Evolutionary conservation across 2,888 invertebrate species (phyloP).

Genomic region (Leuctra nigra): DNA sequence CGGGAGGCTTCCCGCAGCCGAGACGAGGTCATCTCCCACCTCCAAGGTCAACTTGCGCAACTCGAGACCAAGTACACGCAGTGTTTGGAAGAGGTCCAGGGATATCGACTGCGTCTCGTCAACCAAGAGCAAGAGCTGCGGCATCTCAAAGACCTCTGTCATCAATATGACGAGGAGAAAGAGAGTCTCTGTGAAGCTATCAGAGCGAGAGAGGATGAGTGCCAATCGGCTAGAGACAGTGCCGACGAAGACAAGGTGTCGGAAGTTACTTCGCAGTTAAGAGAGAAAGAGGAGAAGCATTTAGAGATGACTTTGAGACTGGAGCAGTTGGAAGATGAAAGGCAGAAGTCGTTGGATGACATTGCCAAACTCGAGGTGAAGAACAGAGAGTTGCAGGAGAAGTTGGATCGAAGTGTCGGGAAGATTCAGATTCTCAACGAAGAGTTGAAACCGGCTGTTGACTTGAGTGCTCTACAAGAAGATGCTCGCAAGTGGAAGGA

Average conservation of each 20-base stretch:
- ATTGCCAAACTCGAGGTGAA: conserved; percentile 24
- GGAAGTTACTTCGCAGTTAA: conserved; percentile 12
- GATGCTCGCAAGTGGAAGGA: conserved; percentile 33
- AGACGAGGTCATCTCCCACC: conserved; percentile 32
- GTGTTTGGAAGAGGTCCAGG: conserved; percentile 33
- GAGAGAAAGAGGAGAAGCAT: conserved; percentile 20
- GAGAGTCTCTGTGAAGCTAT: conserved; percentile 26
- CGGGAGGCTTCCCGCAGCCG: conserved; percentile 31
- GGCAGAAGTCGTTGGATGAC: conserved; percentile 27
- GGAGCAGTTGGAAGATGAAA: conserved; percentile 30
- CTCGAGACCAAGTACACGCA: conserved; percentile 33
- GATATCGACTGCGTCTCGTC: conserved; percentile 31
- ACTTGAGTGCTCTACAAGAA: conserved; percentile 31
- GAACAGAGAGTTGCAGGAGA: conserved; percentile 29
- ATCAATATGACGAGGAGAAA: conserved; percentile 30
- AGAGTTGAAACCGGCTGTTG: conserved; percentile 30
- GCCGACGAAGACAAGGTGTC: conserved; percentile 20
- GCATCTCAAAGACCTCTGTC: conserved; percentile 34
- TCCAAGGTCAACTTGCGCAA: conserved; percentile 31
- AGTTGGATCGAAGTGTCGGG: conserved; percentile 30
- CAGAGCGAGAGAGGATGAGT: conserved; percentile 25
- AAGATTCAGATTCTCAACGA: conserved; percentile 29
- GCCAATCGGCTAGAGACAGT: too few relatives aligned
- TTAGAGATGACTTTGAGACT: conserved; percentile 23
- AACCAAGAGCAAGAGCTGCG: conserved; percentile 34